A percentile compares a stretch with the other conserved stretches of the same genome.
These are phyloP conservation scores for Portevinia maculata DNA, from an alignment of 2,888 invertebrate genomes.

Conservation along the genomic window DNA sequence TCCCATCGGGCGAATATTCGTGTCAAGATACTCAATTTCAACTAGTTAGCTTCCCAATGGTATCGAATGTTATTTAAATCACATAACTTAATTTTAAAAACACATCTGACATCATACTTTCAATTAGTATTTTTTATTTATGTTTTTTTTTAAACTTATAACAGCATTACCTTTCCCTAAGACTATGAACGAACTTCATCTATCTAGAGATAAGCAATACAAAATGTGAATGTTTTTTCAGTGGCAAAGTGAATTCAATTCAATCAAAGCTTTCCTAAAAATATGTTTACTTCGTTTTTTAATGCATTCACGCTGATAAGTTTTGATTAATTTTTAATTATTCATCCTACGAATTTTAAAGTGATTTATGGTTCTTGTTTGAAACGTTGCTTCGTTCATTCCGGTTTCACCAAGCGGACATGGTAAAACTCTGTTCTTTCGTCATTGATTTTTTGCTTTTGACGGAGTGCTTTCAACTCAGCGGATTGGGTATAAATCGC, in stretches of 20 bases:
- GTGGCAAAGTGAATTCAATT: not conserved
- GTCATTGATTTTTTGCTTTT: not conserved
- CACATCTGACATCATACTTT: constrained; percentile 1
- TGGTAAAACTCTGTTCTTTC: not conserved
- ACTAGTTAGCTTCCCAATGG: not conserved
- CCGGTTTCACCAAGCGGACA: not conserved
- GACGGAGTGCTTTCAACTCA: not conserved
- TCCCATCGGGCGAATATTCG: too few species aligned
- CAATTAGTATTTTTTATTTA: too few species aligned
- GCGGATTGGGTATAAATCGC: not conserved
- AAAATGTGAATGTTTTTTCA: not conserved
- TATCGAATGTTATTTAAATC: not conserved
- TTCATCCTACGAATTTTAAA: not conserved
- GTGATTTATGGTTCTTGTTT: not conserved
- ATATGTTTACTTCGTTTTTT: not conserved
- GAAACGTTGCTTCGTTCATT: not conserved
- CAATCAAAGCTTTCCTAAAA: not conserved
- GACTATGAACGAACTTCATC: not conserved
- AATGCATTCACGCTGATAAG: not conserved
- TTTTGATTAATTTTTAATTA: not conserved
- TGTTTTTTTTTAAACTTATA: not conserved
- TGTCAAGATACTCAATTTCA: not conserved
- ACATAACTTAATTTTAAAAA: not conserved
- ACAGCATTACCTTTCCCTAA: not conserved
- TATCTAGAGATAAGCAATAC: not conserved